phyloP scores from a whole-genome alignment of 2,797 vertebrate species.

The Ammospiza maritima region DNA sequence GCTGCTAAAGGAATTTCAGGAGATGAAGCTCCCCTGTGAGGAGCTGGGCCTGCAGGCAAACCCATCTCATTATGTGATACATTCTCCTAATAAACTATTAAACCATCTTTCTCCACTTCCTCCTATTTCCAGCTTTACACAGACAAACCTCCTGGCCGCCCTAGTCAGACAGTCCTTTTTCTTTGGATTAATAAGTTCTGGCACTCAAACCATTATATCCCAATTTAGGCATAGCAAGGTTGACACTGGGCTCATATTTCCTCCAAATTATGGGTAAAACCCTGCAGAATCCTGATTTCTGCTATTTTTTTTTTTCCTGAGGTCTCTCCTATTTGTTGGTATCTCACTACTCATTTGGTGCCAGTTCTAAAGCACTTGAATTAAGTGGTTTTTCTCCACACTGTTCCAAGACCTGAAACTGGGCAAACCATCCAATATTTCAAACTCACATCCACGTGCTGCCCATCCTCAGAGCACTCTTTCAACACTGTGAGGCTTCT shows the following conservation, averaged over 20 bases:
- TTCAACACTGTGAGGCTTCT: neutral
- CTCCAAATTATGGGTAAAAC: neutral
- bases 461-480: neutral
- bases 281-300: neutral
- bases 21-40: neutral
- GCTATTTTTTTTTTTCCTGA: neutral
- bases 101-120: neutral
- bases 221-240: neutral
- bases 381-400: neutral
- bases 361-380: neutral
- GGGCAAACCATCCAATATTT: neutral
- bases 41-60: conserved; percentile 17
- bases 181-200: neutral
- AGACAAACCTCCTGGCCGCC: neutral
- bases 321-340: neutral
- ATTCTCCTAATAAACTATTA: neutral
- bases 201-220: neutral
- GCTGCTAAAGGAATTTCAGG: neutral
- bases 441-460: neutral
- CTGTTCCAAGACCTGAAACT: neutral
- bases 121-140: neutral
- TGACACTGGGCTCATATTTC: neutral
- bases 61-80: neutral
- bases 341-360: neutral
- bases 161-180: neutral